A percentile compares a stretch with the other conserved stretches of the same genome.
phyloP scores from a whole-genome alignment of 1,140 invertebrate genomes.

The silkworm (Bombyx mori) region DNA sequence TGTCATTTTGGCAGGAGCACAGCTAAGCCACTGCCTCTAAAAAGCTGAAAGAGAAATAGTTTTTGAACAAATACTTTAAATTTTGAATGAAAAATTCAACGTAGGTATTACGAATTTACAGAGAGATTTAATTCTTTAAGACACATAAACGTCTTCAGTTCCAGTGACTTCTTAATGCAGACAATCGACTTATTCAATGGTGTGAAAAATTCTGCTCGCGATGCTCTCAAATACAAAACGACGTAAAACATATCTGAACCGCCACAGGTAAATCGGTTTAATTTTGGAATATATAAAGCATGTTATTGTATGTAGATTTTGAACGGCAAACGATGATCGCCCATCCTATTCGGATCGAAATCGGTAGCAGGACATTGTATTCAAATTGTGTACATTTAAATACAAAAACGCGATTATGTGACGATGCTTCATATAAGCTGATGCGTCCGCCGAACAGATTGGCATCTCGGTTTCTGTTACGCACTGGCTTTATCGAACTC shows the following conservation, averaged over 20 bases:
- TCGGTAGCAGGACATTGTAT: conserved; percentile 63
- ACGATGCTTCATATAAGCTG: conserved; percentile 49
- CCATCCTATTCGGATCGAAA: conserved; percentile 53
- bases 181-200: conserved; percentile 34
- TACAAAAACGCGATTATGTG: conserved; percentile 67
- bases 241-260: conserved; percentile 3
- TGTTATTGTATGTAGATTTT: conserved; percentile 7
- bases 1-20: too few species aligned
- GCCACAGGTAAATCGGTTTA: conserved; percentile 1
- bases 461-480: conserved; percentile 32
- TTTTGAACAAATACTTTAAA: too few species aligned
- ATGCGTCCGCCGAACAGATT: conserved; percentile 44
- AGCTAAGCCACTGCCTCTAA: too few species aligned
- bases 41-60: too few species aligned
- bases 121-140: too few species aligned
- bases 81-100: too few species aligned
- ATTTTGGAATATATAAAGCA: neutral
- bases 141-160: neutral
- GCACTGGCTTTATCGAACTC: conserved; percentile 29
- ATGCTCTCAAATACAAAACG: conserved; percentile 3
- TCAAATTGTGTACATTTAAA: conserved; percentile 65
- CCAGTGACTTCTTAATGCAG: conserved; percentile 17
- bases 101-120: too few species aligned
- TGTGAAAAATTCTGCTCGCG: conserved; percentile 29
- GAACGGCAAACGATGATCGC: conserved; percentile 27